Base-by-base conservation (phyloP, 2,888 invertebrate genomes). In the Ptychoptera contaminata region DNA sequence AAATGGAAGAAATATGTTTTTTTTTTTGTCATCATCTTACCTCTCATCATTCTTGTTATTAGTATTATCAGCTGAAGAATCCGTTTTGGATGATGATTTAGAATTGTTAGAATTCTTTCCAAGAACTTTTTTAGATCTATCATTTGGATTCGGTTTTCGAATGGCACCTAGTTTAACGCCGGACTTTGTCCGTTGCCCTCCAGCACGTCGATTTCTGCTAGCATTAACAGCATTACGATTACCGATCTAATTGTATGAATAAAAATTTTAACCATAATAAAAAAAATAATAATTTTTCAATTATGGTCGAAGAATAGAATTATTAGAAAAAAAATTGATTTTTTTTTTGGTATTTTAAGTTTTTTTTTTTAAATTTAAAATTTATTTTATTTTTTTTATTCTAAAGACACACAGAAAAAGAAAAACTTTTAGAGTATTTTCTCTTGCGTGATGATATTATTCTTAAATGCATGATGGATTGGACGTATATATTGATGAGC, bases 111-210 rank as follows among this genome's bases (percentile, higher is more conserved):
- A 62, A 63, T 66, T 66, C 62, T 66, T 65, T 58, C 64, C 64
- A 63, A 65, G 62, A 63, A 65, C 61, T 64, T 65, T 65, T 62
- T 66, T 66, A 56, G 65, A 64, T 61, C 65, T 65, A 63, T 65
- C 65, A 59, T 64, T 63, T 56, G 64, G 62, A 62, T 66, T 66
- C 60, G 64, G 66, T 60, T 66, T 66, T 56, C 65, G 65, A 62
- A 66, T 64, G 56, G 65, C 65, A 58, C 64, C 63, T 42, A 34
- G 34, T 9, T 11, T 9, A 9, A 39, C 45, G 43, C 37, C 46
- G 46, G 29, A 37, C 40, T 35, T 44, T 39, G 35, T 8, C 23
- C 23, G 23, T 38, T 34, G 39, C 37, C 49, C 48, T 63, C 65
- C 60, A 56, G 57, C 57, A 55, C 58, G 56, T 52, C 58, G 58